Evolutionary conservation across 2,888 invertebrate species (phyloP), one percentile per base, ranked within the genome.

Genomic region (Lagria hirta): DNA sequence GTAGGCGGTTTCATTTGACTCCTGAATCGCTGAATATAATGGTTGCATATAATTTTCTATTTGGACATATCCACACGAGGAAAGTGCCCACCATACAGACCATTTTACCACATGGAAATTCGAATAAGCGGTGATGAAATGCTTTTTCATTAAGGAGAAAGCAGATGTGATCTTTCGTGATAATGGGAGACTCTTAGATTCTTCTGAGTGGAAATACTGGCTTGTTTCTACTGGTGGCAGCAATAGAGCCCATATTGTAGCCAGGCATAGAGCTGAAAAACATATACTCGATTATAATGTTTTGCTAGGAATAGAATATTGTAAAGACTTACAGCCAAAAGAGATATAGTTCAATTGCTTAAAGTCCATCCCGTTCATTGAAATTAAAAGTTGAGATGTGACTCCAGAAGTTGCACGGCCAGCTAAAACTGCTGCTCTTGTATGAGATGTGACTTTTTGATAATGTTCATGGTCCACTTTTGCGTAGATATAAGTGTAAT

Each of bases 401-500:
- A 82, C 61, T 2, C 86, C 86, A 0, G 87, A 84, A 5, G 86
- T 62, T 66, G 86, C 88, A 44, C 87, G 79, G 3, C 93, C 94
- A 2, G 80, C 66, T 15, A 92, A 75, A 37, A 85, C 81, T 0
- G 91, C 88, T 6, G 86, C 83, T 55, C 91, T 79, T 0, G 88
- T 87, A 65, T 85, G 87, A 0, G 90, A 86, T 0, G 94, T 88
- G 3, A 91, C 90, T 48, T 79, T 75, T 54, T 88, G 85, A 69
- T 88, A 94, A 60, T 82, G 82, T 13, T 78, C 73, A 27, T 79
- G 75, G 38, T 86, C 82, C 55, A 89, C 91, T 75, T 91, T 88
- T 14, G 93, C 88, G 71, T 92, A 95, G 53, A 94, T 88, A 61
- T 95, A 95, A 0, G 93, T 91, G 60, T 84, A 88, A 68, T 94